Conservation (phyloP, 92 coral and sea anemone species). For the Chrysogorgia sp. region DNA sequence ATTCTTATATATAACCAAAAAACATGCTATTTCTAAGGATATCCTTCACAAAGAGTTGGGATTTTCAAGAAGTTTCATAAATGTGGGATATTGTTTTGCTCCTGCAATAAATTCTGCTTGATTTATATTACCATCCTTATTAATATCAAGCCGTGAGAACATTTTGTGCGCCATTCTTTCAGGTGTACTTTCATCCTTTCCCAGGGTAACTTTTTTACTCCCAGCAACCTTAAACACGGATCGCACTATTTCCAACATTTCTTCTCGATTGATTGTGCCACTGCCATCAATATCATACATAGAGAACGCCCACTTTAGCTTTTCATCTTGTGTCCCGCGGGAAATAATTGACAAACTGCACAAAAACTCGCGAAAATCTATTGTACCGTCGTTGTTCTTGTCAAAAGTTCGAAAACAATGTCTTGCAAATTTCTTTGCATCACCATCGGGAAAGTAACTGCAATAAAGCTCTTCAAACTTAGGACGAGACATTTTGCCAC, state of each 20-base stretch:
- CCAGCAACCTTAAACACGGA: conserved; percentile 94
- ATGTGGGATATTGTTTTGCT: conserved; percentile 90
- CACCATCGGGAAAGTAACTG: conserved; percentile 86
- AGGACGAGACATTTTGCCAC: conserved; percentile 88
- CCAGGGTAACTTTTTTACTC: conserved; percentile 64
- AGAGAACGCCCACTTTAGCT: conserved; percentile 97
- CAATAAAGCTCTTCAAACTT: conserved; percentile 90
- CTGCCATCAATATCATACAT: conserved; percentile 98
- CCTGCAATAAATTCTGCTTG: conserved; percentile 95
- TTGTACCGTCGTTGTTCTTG: conserved; percentile 93
- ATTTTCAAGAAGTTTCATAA: conserved; percentile 94
- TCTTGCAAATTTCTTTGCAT: conserved; percentile 88
- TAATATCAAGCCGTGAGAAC: conserved; percentile 84
- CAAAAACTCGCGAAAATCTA: conserved; percentile 94
- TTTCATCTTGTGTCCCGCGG: conserved; percentile 90
- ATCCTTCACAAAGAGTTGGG: conserved; percentile 60
- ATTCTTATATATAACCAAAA: background rate
- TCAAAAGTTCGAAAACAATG: conserved; percentile 98
- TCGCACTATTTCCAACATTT: conserved; percentile 95
- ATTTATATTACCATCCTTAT: conserved; percentile 88
- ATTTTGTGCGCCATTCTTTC: conserved; percentile 95
- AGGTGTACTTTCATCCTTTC: conserved; percentile 94
- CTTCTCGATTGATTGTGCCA: conserved; percentile 83
- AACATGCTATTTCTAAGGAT: background rate
- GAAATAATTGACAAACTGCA: conserved; percentile 90